Base-by-base conservation (phyloP, 2,797 vertebrate genomes). In the Ctenochaetus hawaiiensis region DNA sequence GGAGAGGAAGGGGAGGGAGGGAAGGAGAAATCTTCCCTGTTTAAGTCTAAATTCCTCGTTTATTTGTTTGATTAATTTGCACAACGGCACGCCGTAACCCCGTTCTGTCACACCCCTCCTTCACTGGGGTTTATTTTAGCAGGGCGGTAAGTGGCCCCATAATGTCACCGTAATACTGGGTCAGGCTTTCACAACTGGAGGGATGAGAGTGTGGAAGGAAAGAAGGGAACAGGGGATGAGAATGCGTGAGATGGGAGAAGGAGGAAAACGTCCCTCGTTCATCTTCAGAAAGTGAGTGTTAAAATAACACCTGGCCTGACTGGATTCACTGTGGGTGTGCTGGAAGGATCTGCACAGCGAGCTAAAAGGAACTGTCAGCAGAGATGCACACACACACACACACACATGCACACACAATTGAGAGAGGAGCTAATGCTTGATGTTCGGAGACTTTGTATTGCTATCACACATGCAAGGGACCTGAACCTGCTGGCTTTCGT, bases 81-180 rank as follows among this genome's bases (percentile, higher is more conserved):
- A 3, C 77, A 1, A 78, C 41, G 47, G 81, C 67, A 26, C 16
- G 85, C 84, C 75, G 80, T 93, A 92, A 91, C 94, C 95, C 80
- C 72, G 89, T 94, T 95, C 94, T 94, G 93, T 93, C 93, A 92
- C 79, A 83, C 12, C 69, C 75, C 79, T 92, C 87, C 84, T 90
- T 92, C 90, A 91, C 86, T 56, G 76, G 87, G 90, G 87, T 90
- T 93, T 91, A 92, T 94, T 94, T 94, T 93, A 91, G 91, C 88
- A 87, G 87, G 87, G 85, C 81, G 78, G 87, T 91, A 92, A 92
- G 87, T 89, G 90, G 91, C 92, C 92, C 90, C 92, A 94, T 95
- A 94, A 95, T 92, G 92, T 93, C 93, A 95, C 84, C 2, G 87
- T 93, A 90, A 92, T 95, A 94, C 92, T 95, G 87, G 94, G 93